Evolutionary conservation across 2,797 vertebrate genomes (phyloP), one percentile per base, ranked within the genome.

Genomic region (Xiphophorus birchmanni): DNA sequence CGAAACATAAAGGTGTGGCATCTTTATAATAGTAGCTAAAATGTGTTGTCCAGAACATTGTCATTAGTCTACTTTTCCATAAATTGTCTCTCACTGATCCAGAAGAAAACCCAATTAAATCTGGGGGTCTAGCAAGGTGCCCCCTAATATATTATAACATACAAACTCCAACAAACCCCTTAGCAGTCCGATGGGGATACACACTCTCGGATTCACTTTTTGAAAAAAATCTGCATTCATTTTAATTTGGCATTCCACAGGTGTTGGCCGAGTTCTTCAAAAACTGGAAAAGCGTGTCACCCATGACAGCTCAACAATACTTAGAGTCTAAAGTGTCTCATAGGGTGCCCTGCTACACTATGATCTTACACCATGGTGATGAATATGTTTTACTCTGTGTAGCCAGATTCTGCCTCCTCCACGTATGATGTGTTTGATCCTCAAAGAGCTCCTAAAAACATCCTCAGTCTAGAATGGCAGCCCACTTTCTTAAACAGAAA

Each of bases 1-100:
- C 13, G 35, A 18, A 40, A 67, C 13, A 37, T 5, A 23, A 37
- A 67, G 15, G 21, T 15, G 21, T 37, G 13, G 23, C 4, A 42
- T 71, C 26, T 71, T n/a, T n/a, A 5, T 12, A 12, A 44, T 12
- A 71, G 26, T 13, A 71, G 2, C 13, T 40, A 11, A 40, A 40
- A 18, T 65, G 6, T 65, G 63, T 37, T 37, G 63, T 40, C 8
- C 8, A 67, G 35, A 37, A 67, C 18, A 67, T 35, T n/a, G 17
- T 35, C 12, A 40, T 9, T 37, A 67, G 3, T 81, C 52, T 60
- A 82, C 71, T 80, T 56, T 50, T 65, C 47, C 21, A 15, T 48
- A 77, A 63, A 18, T 48, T 82, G 58, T 58, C 26, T 35, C 29
- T 32, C 15, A 17, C 15, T 35, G 1, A 63, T 35, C 29, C 56